Conservation (phyloP, 2,797 vertebrate species). For the Cetoscarus ocellatus region DNA sequence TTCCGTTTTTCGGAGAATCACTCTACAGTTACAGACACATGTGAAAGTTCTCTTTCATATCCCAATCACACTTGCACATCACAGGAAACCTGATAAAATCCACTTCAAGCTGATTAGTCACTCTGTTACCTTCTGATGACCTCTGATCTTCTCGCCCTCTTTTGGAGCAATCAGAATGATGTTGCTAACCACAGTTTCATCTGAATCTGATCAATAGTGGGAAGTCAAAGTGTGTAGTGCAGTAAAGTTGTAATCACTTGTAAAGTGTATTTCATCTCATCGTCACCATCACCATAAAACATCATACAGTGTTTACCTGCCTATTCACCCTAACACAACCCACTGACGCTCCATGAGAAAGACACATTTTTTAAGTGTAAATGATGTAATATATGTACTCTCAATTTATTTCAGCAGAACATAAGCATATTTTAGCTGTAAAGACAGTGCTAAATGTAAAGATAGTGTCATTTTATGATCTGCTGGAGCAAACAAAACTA, state of each 20-base stretch:
- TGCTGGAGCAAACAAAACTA: no score
- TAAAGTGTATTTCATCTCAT: no score
- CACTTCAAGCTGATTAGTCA: slow-evolving; percentile 52
- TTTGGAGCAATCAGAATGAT: slow-evolving; percentile 40
- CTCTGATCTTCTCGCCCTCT: slow-evolving; percentile 39
- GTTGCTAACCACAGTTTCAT: slow-evolving; percentile 15
- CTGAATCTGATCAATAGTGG: slow-evolving; percentile 27
- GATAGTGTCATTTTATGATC: no score
- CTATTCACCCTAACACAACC: no score
- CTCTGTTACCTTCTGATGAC: slow-evolving; percentile 49
- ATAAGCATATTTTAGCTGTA: no score
- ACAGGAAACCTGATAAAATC: slow-evolving; percentile 68
- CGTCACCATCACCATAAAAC: no score
- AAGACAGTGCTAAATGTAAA: no score
- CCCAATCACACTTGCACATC: slow-evolving; percentile 47
- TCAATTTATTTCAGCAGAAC: no score
- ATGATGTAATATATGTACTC: no score
- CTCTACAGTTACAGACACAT: slow-evolving; percentile 40
- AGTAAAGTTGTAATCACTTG: slow-evolving; percentile 17
- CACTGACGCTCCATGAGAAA: no score
- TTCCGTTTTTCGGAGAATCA: slow-evolving; percentile 54
- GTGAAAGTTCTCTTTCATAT: slow-evolving; percentile 37
- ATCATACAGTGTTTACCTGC: no score
- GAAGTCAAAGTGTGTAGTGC: slow-evolving; percentile 15
- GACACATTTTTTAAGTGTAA: no score